Percentiles rank a stretch among this genome's conserved stretches.
phyloP scores from a whole-genome alignment of 2,888 invertebrate species.

The Caenorhabditis auriculariae region DNA sequence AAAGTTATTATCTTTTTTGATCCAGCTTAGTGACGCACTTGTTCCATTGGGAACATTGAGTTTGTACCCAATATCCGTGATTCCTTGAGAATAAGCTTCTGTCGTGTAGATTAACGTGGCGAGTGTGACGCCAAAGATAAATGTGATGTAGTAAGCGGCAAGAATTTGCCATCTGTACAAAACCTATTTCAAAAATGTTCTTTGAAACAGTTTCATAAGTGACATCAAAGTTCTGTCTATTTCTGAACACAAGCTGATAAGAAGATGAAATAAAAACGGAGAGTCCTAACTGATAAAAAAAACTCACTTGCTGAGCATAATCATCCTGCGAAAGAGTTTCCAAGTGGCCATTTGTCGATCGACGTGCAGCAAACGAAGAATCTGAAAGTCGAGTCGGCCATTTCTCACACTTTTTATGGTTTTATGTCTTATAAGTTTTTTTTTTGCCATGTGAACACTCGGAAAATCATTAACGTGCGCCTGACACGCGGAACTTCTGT shows the following conservation, averaged over 20 bases:
- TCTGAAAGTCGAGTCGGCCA: conserved; percentile 35
- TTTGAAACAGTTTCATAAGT: not conserved
- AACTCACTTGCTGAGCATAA: conserved; percentile 40
- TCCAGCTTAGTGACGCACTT: conserved; percentile 5
- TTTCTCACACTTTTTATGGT: not conserved
- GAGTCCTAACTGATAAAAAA: not conserved
- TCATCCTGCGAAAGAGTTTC: conserved; percentile 47
- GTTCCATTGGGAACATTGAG: conserved; percentile 4
- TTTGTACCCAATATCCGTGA: conserved; percentile 12
- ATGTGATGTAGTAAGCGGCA: conserved; percentile 50
- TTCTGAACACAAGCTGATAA: too few species aligned
- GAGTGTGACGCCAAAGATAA: conserved; percentile 40
- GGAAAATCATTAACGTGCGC: not conserved
- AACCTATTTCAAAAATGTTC: not conserved
- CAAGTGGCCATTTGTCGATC: conserved; percentile 55
- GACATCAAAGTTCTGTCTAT: too few species aligned
- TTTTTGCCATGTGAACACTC: not conserved
- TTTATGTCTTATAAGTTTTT: not conserved
- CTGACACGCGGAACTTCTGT: too few species aligned
- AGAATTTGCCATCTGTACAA: conserved; percentile 35
- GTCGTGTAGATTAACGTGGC: conserved; percentile 41
- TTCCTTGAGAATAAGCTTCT: conserved; percentile 29
- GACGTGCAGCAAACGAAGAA: conserved; percentile 55
- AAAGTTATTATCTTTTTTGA: not conserved
- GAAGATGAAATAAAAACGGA: not conserved